Evolutionary conservation across 2,113 vertebrate genomes (phyloP), one percentile per base, ranked within the genome.

Genomic region (Anthoscopus minutus): DNA sequence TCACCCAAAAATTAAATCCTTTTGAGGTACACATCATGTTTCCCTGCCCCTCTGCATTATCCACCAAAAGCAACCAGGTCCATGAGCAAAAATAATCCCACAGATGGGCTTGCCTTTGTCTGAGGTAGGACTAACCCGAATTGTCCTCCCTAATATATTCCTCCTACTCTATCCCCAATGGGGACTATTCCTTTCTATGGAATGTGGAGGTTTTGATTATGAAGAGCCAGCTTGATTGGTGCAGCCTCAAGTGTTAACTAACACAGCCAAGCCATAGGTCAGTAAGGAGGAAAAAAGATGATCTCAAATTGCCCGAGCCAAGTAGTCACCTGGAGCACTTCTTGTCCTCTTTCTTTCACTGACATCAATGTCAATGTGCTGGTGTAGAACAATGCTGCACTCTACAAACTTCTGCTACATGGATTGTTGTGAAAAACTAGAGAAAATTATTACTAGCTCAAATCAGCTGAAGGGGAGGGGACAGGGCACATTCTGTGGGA

Each of bases 371-470:
- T 19, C 67, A 65, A 9, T 1, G 1, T 0, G 0, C 27, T 23
- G 50, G 22, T 7, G 22, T 15, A 57, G 1, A 6, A 37, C 25
- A 33, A 9, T 3, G 19, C 27, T 1, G 0, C 0, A 1, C 42
- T 33, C 37, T 15, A 57, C 57, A 57, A 81, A 44, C 27, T 57
- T 50, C 31, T 16, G 31, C 31, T 22, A 50, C 12, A 0, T 0
- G 27, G 35, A 44, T 9, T 57, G 35, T 18, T 67, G 31, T 10
- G 9, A 77, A 58, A 66, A 58, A 44, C 22, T 33, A 35, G 21
- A 67, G 7, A 25, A 67, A 60, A 60, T 51, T 4, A 37, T 44
- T 77, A 51, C 17, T 50, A 21, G 25, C 16, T 67, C 44, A 44
- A 58, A 86, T 15, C 24, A 44, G 42, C 31, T 37, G 18, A 21